Percentiles rank a stretch among this genome's conserved stretches.
Evolutionary conservation across 1,140 invertebrate genomes (phyloP).

Genomic region (Archegozetes longisetosus): DNA sequence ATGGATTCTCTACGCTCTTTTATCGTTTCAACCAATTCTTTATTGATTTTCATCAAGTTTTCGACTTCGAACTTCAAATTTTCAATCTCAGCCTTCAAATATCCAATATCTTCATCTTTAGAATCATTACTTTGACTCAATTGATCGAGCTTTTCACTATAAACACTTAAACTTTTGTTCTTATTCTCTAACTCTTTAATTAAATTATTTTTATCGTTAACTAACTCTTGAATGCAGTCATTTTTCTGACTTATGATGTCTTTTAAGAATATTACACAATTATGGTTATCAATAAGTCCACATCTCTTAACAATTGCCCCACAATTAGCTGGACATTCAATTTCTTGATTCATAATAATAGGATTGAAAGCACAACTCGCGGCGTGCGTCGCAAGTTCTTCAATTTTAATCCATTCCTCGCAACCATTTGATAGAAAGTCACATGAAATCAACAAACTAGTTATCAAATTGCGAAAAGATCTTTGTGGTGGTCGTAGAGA

Average conservation of each 20-base stretch:
- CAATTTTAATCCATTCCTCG: conserved; percentile 60
- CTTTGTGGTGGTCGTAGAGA: conserved; percentile 74
- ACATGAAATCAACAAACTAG: conserved; percentile 68
- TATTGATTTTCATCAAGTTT: too few species aligned
- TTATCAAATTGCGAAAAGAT: conserved; percentile 71
- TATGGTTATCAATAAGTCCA: neutral
- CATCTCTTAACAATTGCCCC: conserved; percentile 50
- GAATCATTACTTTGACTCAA: too few species aligned
- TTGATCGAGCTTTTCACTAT: too few species aligned
- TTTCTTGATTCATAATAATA: conserved; percentile 57
- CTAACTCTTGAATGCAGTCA: neutral
- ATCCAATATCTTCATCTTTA: too few species aligned
- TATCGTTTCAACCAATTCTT: too few species aligned
- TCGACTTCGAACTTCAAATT: too few species aligned
- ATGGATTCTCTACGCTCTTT: too few species aligned
- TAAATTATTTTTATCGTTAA: neutral
- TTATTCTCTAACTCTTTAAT: neutral
- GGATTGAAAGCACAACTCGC: conserved; percentile 84
- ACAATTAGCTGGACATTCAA: conserved; percentile 65
- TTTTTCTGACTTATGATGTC: neutral
- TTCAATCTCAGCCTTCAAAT: too few species aligned
- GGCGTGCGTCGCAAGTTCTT: conserved; percentile 57
- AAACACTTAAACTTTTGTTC: too few species aligned
- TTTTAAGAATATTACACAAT: neutral
- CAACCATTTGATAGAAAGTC: conserved; percentile 77